Base-by-base conservation (phyloP, 23 tunicate genomes). In the Oikopleura vanhoeffeni region DNA sequence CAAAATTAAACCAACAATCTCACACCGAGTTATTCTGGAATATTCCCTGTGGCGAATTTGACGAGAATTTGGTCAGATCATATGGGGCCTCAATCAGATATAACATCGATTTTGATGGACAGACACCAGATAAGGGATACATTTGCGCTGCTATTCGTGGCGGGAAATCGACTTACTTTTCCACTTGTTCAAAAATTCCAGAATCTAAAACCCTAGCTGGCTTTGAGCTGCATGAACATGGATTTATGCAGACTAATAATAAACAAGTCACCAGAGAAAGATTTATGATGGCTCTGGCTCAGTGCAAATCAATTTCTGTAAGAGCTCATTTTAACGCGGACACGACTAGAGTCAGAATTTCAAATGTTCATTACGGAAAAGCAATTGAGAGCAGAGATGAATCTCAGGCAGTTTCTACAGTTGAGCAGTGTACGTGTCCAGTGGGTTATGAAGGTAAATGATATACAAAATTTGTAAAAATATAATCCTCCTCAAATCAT, bases 371-470 rank as follows among this genome's bases (percentile, higher is more conserved):
- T 76, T 89, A 90, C 91, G 99, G 90, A 85, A 91, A 91, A 0
- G 99, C 99, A 57, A 83, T 88, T 41, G 88, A 83, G 41, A 79
- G 83, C 40, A 89, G 64, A 38, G 0, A 85, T 75, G 86, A 83
- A 86, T 39, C 64, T 8, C 86, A 87, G 41, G 87, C 88, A 0
- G 90, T 87, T 1, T 88, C 83, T 40, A 91, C 89, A 85, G 97
- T 95, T 33, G 99, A 95, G 84, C 90, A 88, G 24, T 95, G 99
- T 67, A 85, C 79, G 32, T 95, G 99, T 76, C 99, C 99, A 1
- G 84, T 83, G 57, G 99, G 99, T 1, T 95, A 95, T 86, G 92
- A 91, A 86, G 99, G 99, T n/a, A n/a, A n/a, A n/a, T n/a, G n/a
- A n/a, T n/a, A n/a, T n/a, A n/a, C n/a, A n/a, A n/a, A n/a, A n/a